A percentile compares a stretch with the other conserved stretches of the same genome.
Evolutionary conservation across 2,888 invertebrate genomes (phyloP).

Genomic region (Euzetes globulus): DNA sequence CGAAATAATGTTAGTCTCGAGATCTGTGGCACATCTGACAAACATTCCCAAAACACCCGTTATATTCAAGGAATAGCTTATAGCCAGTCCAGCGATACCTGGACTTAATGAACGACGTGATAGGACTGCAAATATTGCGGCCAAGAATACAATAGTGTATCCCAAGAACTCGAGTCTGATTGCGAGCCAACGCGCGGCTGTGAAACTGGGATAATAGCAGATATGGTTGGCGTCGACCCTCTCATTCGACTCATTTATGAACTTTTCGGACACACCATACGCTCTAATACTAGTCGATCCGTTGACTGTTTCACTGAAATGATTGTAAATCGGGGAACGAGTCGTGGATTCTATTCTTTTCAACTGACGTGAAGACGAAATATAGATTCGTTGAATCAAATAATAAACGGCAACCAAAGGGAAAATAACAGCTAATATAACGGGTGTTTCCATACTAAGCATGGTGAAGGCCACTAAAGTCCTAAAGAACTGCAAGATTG

Average conservation of each 20-base stretch:
- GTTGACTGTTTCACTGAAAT: slow-evolving; percentile 88
- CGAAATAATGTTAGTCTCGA: slow-evolving; percentile 38
- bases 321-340: slow-evolving; percentile 91
- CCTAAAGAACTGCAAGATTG: slow-evolving; percentile 39
- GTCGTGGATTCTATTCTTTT: slow-evolving; percentile 88
- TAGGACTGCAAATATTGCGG: slow-evolving; percentile 55
- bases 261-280: slow-evolving; percentile 68
- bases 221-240: slow-evolving; percentile 55
- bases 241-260: slow-evolving; percentile 75
- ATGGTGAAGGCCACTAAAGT: slow-evolving; percentile 41
- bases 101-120: slow-evolving; percentile 54
- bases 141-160: slow-evolving; percentile 54
- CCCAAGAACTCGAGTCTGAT: slow-evolving; percentile 52
- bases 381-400: slow-evolving; percentile 71
- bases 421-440: slow-evolving; percentile 46
- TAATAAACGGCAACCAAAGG: slow-evolving; percentile 46
- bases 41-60: slow-evolving; percentile 34
- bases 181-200: slow-evolving; percentile 48
- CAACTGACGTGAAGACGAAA: slow-evolving; percentile 83
- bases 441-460: slow-evolving; percentile 45
- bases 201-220: slow-evolving; percentile 43
- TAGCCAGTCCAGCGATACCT: slow-evolving; percentile 55
- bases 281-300: slow-evolving; percentile 76
- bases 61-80: slow-evolving; percentile 49
- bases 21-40: slow-evolving; percentile 32